Evolutionary conservation across 2,797 vertebrate genomes (phyloP).

Genomic region (Balearica regulorum): DNA sequence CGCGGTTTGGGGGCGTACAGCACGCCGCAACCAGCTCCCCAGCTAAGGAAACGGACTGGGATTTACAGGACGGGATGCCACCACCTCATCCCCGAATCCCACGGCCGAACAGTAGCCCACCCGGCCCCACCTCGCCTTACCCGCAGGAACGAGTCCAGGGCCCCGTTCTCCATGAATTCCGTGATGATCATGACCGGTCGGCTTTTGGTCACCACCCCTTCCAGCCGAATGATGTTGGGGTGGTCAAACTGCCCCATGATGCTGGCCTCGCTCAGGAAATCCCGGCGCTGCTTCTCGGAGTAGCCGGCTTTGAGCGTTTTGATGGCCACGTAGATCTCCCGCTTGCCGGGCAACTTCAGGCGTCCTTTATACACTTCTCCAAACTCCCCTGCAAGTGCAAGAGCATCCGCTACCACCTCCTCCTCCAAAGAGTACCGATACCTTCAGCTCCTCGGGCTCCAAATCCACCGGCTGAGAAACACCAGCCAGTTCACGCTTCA

Average conservation of each 20-base stretch:
- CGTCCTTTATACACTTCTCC: slow-evolving; percentile 98
- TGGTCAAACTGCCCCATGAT: slow-evolving; percentile 99
- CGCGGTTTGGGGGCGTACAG: accelerated
- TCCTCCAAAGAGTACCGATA: not conserved
- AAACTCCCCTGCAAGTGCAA: slow-evolving; percentile 86
- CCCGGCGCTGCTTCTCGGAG: slow-evolving; percentile 94
- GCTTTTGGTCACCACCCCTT: slow-evolving; percentile 97
- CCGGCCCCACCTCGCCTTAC: slow-evolving; percentile 67
- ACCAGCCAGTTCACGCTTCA: not conserved
- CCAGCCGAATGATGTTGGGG: slow-evolving; percentile 95
- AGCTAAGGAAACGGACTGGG: not conserved
- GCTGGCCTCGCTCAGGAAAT: slow-evolving; percentile 96
- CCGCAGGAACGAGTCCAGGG: slow-evolving; percentile 96
- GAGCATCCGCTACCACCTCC: not conserved
- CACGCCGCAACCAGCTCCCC: not conserved
- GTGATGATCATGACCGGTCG: slow-evolving; percentile 99
- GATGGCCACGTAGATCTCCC: slow-evolving; percentile 97
- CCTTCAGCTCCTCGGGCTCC: not conserved
- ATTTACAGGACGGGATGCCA: not conserved
- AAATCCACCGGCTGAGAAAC: not conserved
- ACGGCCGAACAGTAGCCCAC: not conserved
- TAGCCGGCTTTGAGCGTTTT: slow-evolving; percentile 98
- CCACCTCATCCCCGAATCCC: not conserved
- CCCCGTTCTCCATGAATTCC: slow-evolving; percentile 98
- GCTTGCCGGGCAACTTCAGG: slow-evolving; percentile 93